A percentile compares a stretch with the other conserved stretches of the same genome.
Conservation (phyloP, 2,888 invertebrate species). For the Eurois occulta region DNA sequence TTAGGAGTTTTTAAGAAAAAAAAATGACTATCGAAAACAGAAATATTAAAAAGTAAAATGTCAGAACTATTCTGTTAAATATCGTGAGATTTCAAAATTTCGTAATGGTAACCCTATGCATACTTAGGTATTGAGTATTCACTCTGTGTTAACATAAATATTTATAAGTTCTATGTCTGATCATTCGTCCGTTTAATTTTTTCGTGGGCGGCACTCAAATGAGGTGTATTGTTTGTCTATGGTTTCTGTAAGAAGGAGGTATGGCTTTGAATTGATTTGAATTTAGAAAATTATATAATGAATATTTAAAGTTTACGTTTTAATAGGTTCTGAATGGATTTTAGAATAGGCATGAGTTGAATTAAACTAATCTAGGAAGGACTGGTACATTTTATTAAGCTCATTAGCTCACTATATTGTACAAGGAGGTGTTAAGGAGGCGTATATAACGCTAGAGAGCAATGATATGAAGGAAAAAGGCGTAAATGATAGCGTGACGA, state of each 20-base stretch:
- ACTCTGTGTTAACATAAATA: slow-evolving; percentile 54
- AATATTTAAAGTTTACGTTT: neutral
- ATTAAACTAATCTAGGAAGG: neutral
- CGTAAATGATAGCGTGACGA: no score
- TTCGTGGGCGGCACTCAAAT: slow-evolving; percentile 59
- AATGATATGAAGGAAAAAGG: no score
- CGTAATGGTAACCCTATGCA: neutral
- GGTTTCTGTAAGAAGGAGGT: slow-evolving; percentile 21
- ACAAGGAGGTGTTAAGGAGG: neutral
- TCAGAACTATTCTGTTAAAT: no score
- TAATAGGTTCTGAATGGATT: slow-evolving; percentile 15
- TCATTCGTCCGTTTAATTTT: slow-evolving; percentile 62
- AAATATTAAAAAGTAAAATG: neutral
- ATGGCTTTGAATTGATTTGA: slow-evolving; percentile 32
- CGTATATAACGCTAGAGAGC: no score
- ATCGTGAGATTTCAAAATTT: no score
- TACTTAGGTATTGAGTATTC: slow-evolving; percentile 45
- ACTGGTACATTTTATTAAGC: neutral
- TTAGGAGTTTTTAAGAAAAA: neutral
- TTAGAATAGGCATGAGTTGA: neutral
- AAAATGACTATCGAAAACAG: neutral
- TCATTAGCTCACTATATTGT: neutral
- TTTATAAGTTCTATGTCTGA: slow-evolving; percentile 62
- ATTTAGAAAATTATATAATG: neutral
- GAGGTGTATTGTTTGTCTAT: slow-evolving; percentile 36